Conservation (phyloP, 2,888 invertebrate genomes). For the Tipula unca region DNA sequence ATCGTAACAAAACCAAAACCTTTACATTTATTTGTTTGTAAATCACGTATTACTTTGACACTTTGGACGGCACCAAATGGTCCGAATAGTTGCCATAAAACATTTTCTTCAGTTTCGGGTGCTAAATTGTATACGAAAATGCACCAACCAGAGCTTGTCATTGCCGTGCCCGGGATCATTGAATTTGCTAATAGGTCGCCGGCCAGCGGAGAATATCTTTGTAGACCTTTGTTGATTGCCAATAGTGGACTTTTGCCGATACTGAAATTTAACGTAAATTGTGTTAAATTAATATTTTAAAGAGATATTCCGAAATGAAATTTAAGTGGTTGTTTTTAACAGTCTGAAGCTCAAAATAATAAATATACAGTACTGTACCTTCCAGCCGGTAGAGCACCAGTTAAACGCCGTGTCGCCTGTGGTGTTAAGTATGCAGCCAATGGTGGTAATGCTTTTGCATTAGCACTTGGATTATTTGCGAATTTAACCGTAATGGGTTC, state of each 20-base stretch:
- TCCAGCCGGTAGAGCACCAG: conserved; percentile 65
- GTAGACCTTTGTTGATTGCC: conserved; percentile 79
- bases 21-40: conserved; percentile 94
- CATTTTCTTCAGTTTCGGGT: conserved; percentile 92
- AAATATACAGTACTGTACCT: no score
- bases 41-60: conserved; percentile 93
- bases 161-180: conserved; percentile 75
- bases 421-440: conserved; percentile 78
- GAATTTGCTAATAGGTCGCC: conserved; percentile 68
- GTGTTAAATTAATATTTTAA: neutral
- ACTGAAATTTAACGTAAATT: conserved; percentile 45
- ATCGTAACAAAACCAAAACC: conserved; percentile 98
- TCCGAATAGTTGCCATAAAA: conserved; percentile 93
- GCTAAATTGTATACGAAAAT: conserved; percentile 95
- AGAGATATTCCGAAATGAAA: no score
- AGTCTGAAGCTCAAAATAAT: no score
- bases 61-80: conserved; percentile 96
- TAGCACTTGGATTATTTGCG: conserved; percentile 86
- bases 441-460: conserved; percentile 74
- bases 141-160: conserved; percentile 68
- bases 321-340: no score
- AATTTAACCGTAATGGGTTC: conserved; percentile 92
- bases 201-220: conserved; percentile 70
- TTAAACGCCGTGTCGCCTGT: conserved; percentile 69
- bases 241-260: conserved; percentile 71